A percentile compares a stretch with the other conserved stretches of the same genome.
These are phyloP conservation scores for Spea multiplicata DNA, from an alignment of 2,113 vertebrate species.

Conservation along the genomic window DNA sequence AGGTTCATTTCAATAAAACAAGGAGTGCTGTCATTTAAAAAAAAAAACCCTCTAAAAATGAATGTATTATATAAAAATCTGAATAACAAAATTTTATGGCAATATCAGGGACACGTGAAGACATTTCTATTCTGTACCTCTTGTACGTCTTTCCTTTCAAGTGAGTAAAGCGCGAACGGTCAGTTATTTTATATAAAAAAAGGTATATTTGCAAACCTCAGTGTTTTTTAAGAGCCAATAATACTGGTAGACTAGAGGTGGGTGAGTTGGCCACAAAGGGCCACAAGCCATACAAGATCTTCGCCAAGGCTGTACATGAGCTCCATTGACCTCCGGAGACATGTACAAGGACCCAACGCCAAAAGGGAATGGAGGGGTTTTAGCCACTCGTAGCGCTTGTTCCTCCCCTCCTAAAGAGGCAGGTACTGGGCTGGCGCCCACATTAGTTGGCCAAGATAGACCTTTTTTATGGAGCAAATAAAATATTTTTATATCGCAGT, in stretches of 20 bases:
- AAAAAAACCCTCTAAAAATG: conserved; percentile 5
- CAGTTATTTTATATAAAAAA: not conserved
- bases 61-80: conserved; percentile 7
- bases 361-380: no score
- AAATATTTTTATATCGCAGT: not conserved
- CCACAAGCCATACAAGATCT: no score
- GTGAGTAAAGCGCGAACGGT: not conserved
- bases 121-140: not conserved
- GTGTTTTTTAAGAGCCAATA: not conserved
- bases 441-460: no score
- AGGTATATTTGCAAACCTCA: not conserved
- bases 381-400: no score
- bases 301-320: no score
- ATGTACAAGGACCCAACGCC: no score
- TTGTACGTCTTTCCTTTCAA: not conserved
- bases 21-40: not conserved
- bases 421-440: no score
- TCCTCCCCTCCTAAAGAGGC: no score
- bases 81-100: not conserved
- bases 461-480: not conserved
- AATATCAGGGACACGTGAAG: conserved; percentile 1
- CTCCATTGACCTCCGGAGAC: no score
- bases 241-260: not conserved
- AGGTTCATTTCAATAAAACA: not conserved
- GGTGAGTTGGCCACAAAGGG: no score